Evolutionary conservation across 2,888 invertebrate species (phyloP), one percentile per base, ranked within the genome.

Genomic region (Rhagophthalmus giganteus): DNA sequence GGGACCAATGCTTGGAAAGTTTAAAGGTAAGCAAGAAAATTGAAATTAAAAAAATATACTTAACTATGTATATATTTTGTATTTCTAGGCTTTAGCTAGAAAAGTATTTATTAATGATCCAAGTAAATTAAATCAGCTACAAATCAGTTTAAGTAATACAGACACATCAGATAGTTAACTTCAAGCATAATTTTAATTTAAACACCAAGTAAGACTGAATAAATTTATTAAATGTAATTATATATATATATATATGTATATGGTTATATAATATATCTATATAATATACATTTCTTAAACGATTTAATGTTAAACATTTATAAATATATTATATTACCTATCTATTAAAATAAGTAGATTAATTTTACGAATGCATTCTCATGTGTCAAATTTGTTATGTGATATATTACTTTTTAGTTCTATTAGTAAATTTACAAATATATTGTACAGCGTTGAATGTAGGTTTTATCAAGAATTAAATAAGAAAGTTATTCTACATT

Each of bases 1-100:
- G 95, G 77, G 94, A 94, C 71, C 93, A 91, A 77, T 94, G 95
- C 53, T 80, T 95, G 60, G 88, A 90, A 65, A 94, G 94, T 74
- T 80, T 95, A 59, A 84, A 84, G 81, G 84, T 84, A 67, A 58
- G 34, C 11, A 34, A 15, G 28, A 5, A n/a, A n/a, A n/a, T n/a
- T n/a, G n/a, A n/a, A n/a, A n/a, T n/a, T n/a, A n/a, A 42, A 33
- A 11, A 34, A 28, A 24, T 47, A 20, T 3, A 5, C 7, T 20
- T 3, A 7, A 20, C 20, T 20, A 20, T 20, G 7, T 20, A 39
- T 31, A 28, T 37, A 37, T 46, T 55, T 54, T 59, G 63, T 62
- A 57, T 59, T 73, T 73, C 47, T 82, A 92, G 82, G 79, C 85
- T 58, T 78, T 91, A 60, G 90, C 91, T 24, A 84, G 87, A 66